A percentile compares a stretch with the other conserved stretches of the same genome.
phyloP scores from a whole-genome alignment of 1,140 invertebrate species.

The Drosophila nigrodunni region DNA sequence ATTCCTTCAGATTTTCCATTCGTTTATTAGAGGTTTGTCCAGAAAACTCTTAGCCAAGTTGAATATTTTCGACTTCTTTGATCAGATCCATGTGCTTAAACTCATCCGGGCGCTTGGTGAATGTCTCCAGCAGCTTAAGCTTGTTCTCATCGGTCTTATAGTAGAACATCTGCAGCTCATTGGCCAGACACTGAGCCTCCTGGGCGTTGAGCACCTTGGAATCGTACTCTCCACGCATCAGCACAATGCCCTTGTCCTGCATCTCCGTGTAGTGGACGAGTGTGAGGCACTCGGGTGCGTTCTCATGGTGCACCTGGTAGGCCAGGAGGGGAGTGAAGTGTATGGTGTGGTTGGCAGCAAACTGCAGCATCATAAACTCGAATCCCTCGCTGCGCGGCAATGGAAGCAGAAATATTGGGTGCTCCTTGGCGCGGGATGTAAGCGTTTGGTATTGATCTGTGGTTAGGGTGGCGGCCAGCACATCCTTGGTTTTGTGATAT shows the following conservation, averaged over 20 bases:
- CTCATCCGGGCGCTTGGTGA: conserved; percentile 89
- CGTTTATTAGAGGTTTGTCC: conserved; percentile 37
- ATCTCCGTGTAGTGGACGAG: conserved; percentile 94
- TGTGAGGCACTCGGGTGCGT: conserved; percentile 95
- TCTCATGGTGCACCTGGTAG: conserved; percentile 95
- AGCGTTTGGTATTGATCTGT: conserved; percentile 87
- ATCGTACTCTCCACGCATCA: conserved; percentile 96
- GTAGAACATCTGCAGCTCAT: conserved; percentile 95
- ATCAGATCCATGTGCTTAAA: conserved; percentile 95
- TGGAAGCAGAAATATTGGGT: conserved; percentile 92
- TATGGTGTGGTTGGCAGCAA: conserved; percentile 88
- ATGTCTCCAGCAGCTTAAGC: conserved; percentile 88
- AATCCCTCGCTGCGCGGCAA: conserved; percentile 93
- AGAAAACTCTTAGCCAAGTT: conserved; percentile 80
- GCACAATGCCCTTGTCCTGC: conserved; percentile 90
- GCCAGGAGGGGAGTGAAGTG: conserved; percentile 95
- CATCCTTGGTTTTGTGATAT: conserved; percentile 92
- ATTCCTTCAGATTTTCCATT: not conserved
- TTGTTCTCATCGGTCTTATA: conserved; percentile 88
- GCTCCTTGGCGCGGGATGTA: conserved; percentile 86
- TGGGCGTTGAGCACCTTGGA: conserved; percentile 90
- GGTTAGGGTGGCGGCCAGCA: conserved; percentile 90
- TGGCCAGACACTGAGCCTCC: conserved; percentile 94
- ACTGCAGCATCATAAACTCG: conserved; percentile 94
- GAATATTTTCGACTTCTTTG: conserved; percentile 91